phyloP scores from a whole-genome alignment of 2,113 vertebrate genomes.

The Ariopsis seemanni region DNA sequence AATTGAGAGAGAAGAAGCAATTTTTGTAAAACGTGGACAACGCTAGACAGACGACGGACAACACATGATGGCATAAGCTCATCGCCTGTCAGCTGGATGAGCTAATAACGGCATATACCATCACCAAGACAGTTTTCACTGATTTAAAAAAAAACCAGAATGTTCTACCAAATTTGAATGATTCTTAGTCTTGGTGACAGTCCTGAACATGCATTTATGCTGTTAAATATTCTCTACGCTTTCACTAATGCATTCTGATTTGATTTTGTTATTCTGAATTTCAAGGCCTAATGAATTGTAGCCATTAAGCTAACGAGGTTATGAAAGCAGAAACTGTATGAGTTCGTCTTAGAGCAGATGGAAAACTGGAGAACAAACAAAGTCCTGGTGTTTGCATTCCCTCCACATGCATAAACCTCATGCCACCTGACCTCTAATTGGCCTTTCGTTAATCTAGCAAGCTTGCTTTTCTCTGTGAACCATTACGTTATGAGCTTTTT shows the following conservation, averaged over 20 bases:
- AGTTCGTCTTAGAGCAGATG: neutral
- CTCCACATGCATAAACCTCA: neutral
- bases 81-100: too few species aligned
- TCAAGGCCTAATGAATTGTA: neutral
- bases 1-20: too few species aligned
- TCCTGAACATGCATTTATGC: neutral
- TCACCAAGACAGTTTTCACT: neutral
- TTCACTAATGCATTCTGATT: neutral
- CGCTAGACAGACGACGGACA: too few species aligned
- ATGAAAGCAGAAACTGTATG: neutral
- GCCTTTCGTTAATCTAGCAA: neutral
- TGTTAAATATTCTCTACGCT: neutral
- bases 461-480: neutral
- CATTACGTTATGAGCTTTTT: neutral
- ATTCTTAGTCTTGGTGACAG: neutral
- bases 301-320: neutral
- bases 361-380: neutral
- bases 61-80: too few species aligned
- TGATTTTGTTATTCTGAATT: neutral
- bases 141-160: neutral
- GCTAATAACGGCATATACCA: neutral
- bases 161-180: neutral
- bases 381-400: neutral
- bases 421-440: neutral
- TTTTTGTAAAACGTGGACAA: too few species aligned